Base-by-base conservation (phyloP, 1,140 invertebrate species). In the Chelonus insularis region DNA sequence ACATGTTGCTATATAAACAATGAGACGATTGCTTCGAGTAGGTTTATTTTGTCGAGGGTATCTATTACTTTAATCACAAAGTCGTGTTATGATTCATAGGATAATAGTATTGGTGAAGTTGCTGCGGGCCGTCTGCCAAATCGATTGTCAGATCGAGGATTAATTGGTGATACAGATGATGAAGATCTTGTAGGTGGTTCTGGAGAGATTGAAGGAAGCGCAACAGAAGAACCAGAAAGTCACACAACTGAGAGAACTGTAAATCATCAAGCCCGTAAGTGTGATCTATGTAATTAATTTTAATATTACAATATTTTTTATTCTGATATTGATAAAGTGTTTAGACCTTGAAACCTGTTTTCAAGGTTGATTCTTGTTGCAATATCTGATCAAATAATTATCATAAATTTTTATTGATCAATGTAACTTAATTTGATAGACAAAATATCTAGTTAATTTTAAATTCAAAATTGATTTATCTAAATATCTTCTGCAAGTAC, bases 141-240 rank as follows among this genome's bases (percentile, higher is more conserved):
- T 1, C 56, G 64, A 23, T 37, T 55, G 1, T 37, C 64, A 29
- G 25, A 29, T 9, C 12, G 48, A 7, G 54, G 25, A 7, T 72
- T 59, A 16, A 8, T 43, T 18, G 59, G 45, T 4, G 68, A 68
- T 25, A 60, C 45, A 4, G 75, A 79, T 36, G 75, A 79, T 52
- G 77, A 77, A 39, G 75, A 77, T 51, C 61, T 77, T 9, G 61
- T 65, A 4, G 29, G 34, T 41, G 75, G 73, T 5, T 77, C 77
- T 3, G 71, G 70, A 6, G 75, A 74, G 0, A 52, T 66, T 32
- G 76, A 79, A 37, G 72, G 74, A 21, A 76, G 72, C 20, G 71
- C 74, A 1, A 56, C 20, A 0, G 67, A 64, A 3, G 41, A 39
- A 32, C 1, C 6, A 29, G 23, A 18, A 0, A 9, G 1, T 21